Base-by-base conservation (phyloP, 2,888 invertebrate species). In the Morpho helenor region DNA sequence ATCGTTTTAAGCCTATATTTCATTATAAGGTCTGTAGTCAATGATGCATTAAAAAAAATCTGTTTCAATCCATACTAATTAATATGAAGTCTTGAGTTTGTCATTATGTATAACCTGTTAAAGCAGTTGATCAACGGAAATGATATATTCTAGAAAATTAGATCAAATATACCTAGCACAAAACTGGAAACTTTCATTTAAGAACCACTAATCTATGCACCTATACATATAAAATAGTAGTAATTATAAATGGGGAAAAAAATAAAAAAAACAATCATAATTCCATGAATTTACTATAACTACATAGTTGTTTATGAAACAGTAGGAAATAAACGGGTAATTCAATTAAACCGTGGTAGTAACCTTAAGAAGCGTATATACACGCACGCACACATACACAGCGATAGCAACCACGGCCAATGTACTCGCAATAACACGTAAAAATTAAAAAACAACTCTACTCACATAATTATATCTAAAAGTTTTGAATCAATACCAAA, bases 401-500 rank as follows among this genome's bases (percentile, higher is more conserved):
- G 50, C 57, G 57, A 58, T 48, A 54, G 55, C 46, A 31, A 51
- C 41, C 60, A 58, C 54, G 50, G 58, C 50, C 49, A 63, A 49
- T 46, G 45, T 49, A 59, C 52, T 40, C 54, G 49, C 54, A 54
- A 52, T 23, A 31, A 9, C 39, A 7, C 9, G 41, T 22, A 16
- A n/a, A 50, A 2, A 10, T 42, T 42, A 51, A 62, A 60, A 60
- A 60, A 41, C 49, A 41, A 63, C 60, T 55, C n/a, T 56, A 60
- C 8, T 22, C 10, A 47, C 50, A n/a, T 52, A 23, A 22, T 39
- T 41, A 42, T 52, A 45, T 42, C 42, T 22, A 3, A 7, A 40
- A 45, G 8, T 39, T 2, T 16, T 39, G 10, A 8, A 41, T n/a
- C 8, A 55, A 9, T 80, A 79, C 80, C 80, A 81, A 79, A 73